Conservation (phyloP, 1,140 invertebrate genomes). For the Drosophila oshimai region DNA sequence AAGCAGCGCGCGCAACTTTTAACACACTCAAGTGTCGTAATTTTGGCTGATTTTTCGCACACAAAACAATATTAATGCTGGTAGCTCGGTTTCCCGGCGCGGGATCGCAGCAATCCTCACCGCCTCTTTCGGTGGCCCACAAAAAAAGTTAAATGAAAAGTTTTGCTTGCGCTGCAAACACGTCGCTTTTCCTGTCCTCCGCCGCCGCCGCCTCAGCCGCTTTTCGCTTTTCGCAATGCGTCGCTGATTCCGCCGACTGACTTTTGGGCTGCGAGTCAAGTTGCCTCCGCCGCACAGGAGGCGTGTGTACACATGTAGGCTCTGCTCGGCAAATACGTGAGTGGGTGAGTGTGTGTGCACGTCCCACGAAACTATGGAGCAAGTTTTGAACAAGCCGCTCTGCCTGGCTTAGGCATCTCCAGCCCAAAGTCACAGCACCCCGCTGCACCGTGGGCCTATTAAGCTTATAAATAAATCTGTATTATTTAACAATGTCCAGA, state of each 20-base stretch:
- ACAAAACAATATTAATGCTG: conserved; percentile 80
- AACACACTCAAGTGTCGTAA: conserved; percentile 81
- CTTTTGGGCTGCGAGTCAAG: conserved; percentile 72
- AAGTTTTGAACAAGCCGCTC: conserved; percentile 46
- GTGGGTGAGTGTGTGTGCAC: conserved; percentile 22
- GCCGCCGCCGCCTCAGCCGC: conserved; percentile 18
- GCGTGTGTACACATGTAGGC: conserved; percentile 40
- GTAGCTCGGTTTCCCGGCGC: conserved; percentile 56
- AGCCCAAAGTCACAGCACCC: too few relatives aligned
- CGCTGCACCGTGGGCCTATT: conserved; percentile 23
- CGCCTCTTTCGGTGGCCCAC: conserved; percentile 1
- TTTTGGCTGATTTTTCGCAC: conserved; percentile 80
- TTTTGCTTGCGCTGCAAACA: conserved; percentile 78
- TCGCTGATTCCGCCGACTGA: conserved; percentile 71
- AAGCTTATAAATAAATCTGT: too few relatives aligned
- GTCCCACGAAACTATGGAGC: conserved; percentile 44
- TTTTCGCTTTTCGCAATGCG: conserved; percentile 57
- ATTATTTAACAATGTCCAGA: too few relatives aligned
- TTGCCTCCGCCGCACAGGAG: conserved; percentile 27
- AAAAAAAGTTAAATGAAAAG: conserved; percentile 77
- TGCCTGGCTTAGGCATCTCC: background rate
- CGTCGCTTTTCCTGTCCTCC: conserved; percentile 73
- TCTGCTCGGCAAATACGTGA: conserved; percentile 2
- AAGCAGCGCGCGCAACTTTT: conserved; percentile 75
- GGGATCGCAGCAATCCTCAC: conserved; percentile 9